Evolutionary conservation across 2,113 vertebrate species (phyloP).

Genomic region (Anoplopoma fimbria): DNA sequence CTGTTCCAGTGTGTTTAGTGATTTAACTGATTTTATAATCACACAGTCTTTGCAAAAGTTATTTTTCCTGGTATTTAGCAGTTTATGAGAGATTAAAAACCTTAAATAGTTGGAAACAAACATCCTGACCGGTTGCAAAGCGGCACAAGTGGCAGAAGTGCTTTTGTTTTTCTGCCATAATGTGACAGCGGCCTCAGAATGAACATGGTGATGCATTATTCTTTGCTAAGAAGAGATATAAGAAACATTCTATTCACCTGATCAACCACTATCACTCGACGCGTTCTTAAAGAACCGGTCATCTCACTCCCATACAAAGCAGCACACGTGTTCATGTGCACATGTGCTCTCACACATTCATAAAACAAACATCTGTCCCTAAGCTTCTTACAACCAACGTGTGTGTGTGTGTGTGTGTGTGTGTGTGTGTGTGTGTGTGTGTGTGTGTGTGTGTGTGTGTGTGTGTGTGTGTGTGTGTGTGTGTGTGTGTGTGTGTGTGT

Average conservation of each 20-base stretch:
- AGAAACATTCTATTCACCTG: not conserved
- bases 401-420: conserved; percentile 16
- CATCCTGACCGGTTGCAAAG: not conserved
- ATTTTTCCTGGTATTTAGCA: not conserved
- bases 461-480: conserved; percentile 16
- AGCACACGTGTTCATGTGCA: conserved; percentile 37
- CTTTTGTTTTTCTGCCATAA: not conserved
- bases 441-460: conserved; percentile 29
- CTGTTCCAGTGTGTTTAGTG: too few species aligned
- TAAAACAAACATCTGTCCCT: conserved; percentile 69
- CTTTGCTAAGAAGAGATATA: not conserved
- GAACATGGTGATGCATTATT: not conserved
- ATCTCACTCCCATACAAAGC: not conserved
- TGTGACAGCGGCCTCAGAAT: not conserved
- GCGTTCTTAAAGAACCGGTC: not conserved
- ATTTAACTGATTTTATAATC: not conserved
- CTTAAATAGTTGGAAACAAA: not conserved
- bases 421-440: conserved; percentile 2
- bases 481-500: conserved; percentile 11
- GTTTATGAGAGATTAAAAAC: not conserved
- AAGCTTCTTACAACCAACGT: conserved; percentile 72
- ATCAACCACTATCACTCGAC: not conserved
- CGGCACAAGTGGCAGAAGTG: not conserved
- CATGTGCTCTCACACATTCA: conserved; percentile 56
- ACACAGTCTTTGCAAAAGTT: not conserved